Base-by-base conservation (phyloP, 2,113 vertebrate species). In the Agelaius tricolor region DNA sequence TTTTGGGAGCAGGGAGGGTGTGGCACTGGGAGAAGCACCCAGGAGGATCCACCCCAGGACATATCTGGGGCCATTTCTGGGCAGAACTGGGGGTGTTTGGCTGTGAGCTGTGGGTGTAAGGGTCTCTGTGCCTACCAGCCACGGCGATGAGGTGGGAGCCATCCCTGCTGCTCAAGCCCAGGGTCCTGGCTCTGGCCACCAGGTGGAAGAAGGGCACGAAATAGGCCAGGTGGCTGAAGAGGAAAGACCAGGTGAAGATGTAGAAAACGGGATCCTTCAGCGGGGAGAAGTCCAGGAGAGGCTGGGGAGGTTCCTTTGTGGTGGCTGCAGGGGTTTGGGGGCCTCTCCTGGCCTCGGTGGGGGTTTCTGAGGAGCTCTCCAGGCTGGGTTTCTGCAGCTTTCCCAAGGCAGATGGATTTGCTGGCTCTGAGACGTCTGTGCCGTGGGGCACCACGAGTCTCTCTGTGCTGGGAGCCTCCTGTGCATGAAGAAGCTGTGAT, bases 191-290 rank as follows among this genome's bases (percentile, higher is more conserved):
- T 39, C 99, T 98, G 4, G 99, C 98, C 51, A 98, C 99, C 80
- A 99, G 97, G 95, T 99, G 99, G 97, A 99, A 99, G 84, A 97
- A 98, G 19, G 99, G 98, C 94, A 99, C 98, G 35, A 99, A 99
- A 90, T 99, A 99, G 30, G 98, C 99, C 91, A 99, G 43, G 94
- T 99, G 99, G 93, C 99, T 99, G 97, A 99, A 99, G 55, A 99
- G 94, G 86, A 99, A 95, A 18, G 98, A 99, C 98, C 98, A 99
- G 1, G 99, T 99, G 96, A 98, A 99, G 90, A 99, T 98, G 89
- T 97, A 99, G 94, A 99, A 99, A 91, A 99, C 90, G 6, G 99
- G 99, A 88, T 99, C 98, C 97, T 97, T 99, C 49, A 99, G 93
- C 0, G 99, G 97, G 37, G 99, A 98, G 71, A 98, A 97, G 87